Base-by-base conservation (phyloP, 1,140 invertebrate species). In the Uloborus diversus region DNA sequence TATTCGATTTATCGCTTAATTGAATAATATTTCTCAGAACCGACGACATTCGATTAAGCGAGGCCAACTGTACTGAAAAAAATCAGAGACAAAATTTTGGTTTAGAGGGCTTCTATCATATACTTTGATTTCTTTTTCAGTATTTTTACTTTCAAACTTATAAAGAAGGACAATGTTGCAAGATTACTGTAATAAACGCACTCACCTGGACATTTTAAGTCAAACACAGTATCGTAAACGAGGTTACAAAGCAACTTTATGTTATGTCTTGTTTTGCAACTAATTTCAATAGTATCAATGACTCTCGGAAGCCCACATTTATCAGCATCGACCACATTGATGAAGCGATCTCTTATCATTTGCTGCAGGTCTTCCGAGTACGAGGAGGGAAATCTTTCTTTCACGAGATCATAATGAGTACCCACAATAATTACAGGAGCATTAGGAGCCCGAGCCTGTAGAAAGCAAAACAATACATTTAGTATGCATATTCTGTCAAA, bases 271-370 rank as follows among this genome's bases (percentile, higher is more conserved):
- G 94, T 96, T 85, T 94, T 97, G 83, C 93, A 94, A 70, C 87
- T 90, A 7, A 99, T 92, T 90, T 98, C 96, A 27, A 99, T 93
- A 0, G 95, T 94, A 85, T 96, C 95, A 80, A 98, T 89, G 0
- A 99, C 96, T 59, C 94, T 89, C 0, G 98, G 98, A 17, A 99
- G 86, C 0, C 97, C 97, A 84, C 94, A 92, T 86, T 99, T 99
- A 85, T 99, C 96, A 0, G 96, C 94, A 87, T 99, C 97, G 0
- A 95, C 92, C 3, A 97, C 92, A 57, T 94, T 94, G 78, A 98
- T 95, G 83, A 98, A 98, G 80, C 93, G 90, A 75, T 96, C 93
- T 1, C 94, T 87, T 76, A 98, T 96, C 17, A 94, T 89, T 65
- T 95, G 93, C 85, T 99, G 96, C 66, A 98, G 88, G 61, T 94